Evolutionary conservation across 1,140 invertebrate genomes (phyloP), one percentile per base, ranked within the genome.

Genomic region (Drosophila miranda): DNA sequence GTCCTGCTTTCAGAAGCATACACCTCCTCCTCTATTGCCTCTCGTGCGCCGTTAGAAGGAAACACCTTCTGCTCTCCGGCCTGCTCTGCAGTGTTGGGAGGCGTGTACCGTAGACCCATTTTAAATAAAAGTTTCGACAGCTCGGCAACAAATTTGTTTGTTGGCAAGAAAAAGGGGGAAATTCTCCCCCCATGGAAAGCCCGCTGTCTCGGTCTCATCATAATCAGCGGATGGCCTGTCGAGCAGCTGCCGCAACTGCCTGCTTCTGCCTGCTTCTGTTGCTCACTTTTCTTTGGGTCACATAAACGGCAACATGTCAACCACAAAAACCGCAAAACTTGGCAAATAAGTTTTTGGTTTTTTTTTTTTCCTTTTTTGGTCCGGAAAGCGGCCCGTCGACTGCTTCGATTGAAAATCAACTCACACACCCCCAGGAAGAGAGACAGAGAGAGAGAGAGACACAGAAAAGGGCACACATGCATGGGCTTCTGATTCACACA

Each of bases 271-370:
- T 30, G 16, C 58, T 55, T 34, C 51, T 53, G 54, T 54, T 71
- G 68, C 43, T 73, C 52, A 46, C 66, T 80, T 64, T 76, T 86
- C 81, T 81, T 86, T 61, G 81, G 81, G 82, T 81, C 81, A 74
- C 82, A 87, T 86, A 80, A 87, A 78, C 74, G 84, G 81, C 81
- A 86, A 86, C 81, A 86, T 86, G 81, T 86, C 81, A 86, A 87
- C 81, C 81, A 78, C 82, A 86, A 86, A 84, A 86, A 86, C 81
- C 81, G 77, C 81, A 86, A 86, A 68, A 86, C 82, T 86, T 86
- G 82, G 82, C 81, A 86, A 83, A 86, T 84, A 86, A 86, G 76
- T 84, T 74, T 73, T 48, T 50, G 43, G 52, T 30, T 43, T 43
- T 49, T 50, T 49, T 50, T 48, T 13, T 14, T 38, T 43, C 34